Evolutionary conservation across 2,797 vertebrate species (phyloP).

Genomic region (Eupleurogrammus muticus): DNA sequence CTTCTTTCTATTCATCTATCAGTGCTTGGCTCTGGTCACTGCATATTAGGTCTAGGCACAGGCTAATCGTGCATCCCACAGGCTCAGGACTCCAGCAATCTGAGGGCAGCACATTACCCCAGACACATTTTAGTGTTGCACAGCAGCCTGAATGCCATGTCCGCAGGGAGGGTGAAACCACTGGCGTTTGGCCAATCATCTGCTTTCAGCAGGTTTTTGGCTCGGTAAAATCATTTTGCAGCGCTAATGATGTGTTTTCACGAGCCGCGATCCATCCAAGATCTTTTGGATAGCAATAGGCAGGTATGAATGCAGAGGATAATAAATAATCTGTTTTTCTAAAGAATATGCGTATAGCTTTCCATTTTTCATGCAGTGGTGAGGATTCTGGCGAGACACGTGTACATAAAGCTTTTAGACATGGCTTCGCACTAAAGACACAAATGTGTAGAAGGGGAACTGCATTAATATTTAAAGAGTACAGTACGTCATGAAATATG

Average conservation of each 20-base stretch:
- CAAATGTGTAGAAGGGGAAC: constrained; percentile 39
- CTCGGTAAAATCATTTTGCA: constrained; percentile 52
- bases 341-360: constrained; percentile 16
- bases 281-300: constrained; percentile 21
- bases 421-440: constrained; percentile 63
- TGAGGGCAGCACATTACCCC: constrained; percentile 61
- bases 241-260: constrained; percentile 48
- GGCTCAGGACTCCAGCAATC: constrained; percentile 66
- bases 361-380: constrained; percentile 4
- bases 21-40: constrained; percentile 48
- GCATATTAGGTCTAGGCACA: constrained; percentile 57
- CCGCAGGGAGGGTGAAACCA: constrained; percentile 40
- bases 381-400: constrained; percentile 13
- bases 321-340: constrained; percentile 15
- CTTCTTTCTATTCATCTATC: constrained; percentile 48
- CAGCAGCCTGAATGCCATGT: constrained; percentile 58
- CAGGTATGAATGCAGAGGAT: not conserved
- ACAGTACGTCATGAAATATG: constrained; percentile 72
- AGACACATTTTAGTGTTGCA: constrained; percentile 53
- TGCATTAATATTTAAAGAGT: constrained; percentile 73
- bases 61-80: constrained; percentile 66
- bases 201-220: constrained; percentile 59
- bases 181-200: constrained; percentile 43
- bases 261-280: constrained; percentile 33
- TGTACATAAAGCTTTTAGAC: constrained; percentile 49